Evolutionary conservation across 1,140 invertebrate species (phyloP), one percentile per base, ranked within the genome.

Genomic region (Penaeus indicus): DNA sequence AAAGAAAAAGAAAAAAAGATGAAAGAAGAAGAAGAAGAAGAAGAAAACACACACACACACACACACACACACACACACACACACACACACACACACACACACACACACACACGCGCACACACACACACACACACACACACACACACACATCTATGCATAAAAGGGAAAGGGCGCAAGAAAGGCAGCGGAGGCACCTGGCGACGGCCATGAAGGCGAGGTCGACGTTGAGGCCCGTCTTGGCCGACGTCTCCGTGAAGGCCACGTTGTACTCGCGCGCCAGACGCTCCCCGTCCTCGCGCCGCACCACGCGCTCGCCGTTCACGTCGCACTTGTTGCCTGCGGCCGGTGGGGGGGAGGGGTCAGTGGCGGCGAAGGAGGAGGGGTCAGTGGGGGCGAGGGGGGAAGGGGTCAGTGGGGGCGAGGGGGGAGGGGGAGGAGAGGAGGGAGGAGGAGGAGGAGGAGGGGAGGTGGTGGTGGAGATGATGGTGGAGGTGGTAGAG

Each of bases 271-370:
- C 94, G 22, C 90, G 69, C 4, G 91, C 91, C 42, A 92, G 87
- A 18, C 86, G 60, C 84, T 91, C 96, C 10, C 96, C 96, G 92
- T 97, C 96, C 93, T 97, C 96, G 91, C 95, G 94, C 92, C 95
- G 94, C 90, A 97, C 95, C 89, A 95, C 94, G 63, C 97, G 94
- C 86, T 97, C 96, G 79, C 94, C 93, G 91, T 95, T 95, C 25
- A 95, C 96, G 92, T 97, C 96, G 72, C 95, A 95, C 94, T 97
- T 97, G 94, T 97, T 97, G 91, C 96, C 96, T 97, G 93, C 81
- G 93, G 90, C 4, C 93, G 90, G 10, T 1, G 75, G 47, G 13
- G 75, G 47, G 8, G 27, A 13, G 22, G 75, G 72, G 42, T 19
- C 3, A 27, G 19, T 0, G 42, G 18, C 4, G 8, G 38, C 93